Percentiles rank a stretch among this genome's conserved stretches.
Evolutionary conservation across 2,113 vertebrate species (phyloP).

Genomic region (Riparia riparia): DNA sequence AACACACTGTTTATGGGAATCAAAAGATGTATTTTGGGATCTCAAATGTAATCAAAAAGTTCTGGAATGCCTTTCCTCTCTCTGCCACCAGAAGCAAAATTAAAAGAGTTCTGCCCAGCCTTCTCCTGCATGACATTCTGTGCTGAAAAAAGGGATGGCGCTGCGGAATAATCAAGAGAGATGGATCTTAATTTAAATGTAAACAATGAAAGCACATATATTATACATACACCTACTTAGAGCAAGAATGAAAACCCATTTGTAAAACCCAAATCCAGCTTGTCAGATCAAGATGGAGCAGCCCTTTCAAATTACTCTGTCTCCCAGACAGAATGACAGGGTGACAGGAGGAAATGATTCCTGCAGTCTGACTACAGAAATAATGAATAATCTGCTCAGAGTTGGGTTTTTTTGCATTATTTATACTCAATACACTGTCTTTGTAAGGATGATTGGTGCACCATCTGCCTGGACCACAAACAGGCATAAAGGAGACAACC

Average conservation of each 20-base stretch:
- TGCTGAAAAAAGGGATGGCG: background rate
- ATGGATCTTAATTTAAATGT: background rate
- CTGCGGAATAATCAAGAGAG: background rate
- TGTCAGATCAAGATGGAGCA: constrained; percentile 1
- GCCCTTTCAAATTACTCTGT: background rate
- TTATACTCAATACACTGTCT: background rate
- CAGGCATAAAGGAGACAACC: background rate
- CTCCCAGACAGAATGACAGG: background rate
- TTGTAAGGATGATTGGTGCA: constrained; percentile 20
- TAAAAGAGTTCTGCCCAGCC: background rate
- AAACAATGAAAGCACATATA: background rate
- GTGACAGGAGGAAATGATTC: background rate
- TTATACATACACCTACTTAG: background rate
- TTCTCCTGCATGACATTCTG: background rate
- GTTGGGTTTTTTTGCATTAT: background rate
- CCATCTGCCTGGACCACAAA: constrained; percentile 27
- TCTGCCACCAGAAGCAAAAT: background rate
- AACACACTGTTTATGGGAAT: background rate
- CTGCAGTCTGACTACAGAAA: background rate
- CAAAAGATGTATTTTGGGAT: background rate
- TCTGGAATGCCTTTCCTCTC: background rate
- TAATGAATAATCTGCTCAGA: background rate
- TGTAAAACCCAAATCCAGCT: background rate
- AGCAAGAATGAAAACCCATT: background rate
- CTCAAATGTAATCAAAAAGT: background rate